Evolutionary conservation across 2,888 invertebrate species (phyloP), one percentile per base, ranked within the genome.

Genomic region (Xylota segnis): DNA sequence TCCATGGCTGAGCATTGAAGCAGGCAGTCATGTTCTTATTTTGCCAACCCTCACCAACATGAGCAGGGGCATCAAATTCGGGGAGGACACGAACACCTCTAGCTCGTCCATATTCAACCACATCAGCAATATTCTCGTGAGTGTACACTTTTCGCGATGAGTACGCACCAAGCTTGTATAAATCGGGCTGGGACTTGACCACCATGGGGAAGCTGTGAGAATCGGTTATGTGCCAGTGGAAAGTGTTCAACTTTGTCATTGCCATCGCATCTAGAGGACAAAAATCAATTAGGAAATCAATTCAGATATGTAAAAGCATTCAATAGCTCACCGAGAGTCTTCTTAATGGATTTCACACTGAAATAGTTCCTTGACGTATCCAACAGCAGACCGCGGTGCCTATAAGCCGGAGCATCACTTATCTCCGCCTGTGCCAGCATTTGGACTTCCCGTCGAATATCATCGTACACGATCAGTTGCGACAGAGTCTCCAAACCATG

Each of bases 141-240:
- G 93, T 94, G 90, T 95, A 96, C 0, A 95, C 91, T 93, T 97
- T 96, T 0, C 94, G 93, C 54, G 96, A 94, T 0, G 95, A 94
- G 90, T 96, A 96, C 5, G 98, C 96, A 0, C 99, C 98, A 16
- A 95, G 94, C 88, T 94, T 94, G 4, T 95, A 93, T 10, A 97
- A 91, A 56, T 96, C 93, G 0, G 97, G 97, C 87, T 94, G 94
- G n/a, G 94, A 94, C 89, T 94, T 94, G 0, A 96, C 95, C 75
- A 96, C 95, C 89, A 97, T 96, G 0, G 99, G 98, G 91, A 98
- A 99, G 88, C 98, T 98, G 87, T 98, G 98, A 16, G 97, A 96
- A 92, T 99, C 99, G 0, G 97, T 97, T 68, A 97, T 96, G 89
- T 97, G 97, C 98, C 98, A 98, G 90, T 99, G 98, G 93, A 99